Evolutionary conservation across 2,797 vertebrate species (phyloP).

Genomic region (Molothrus aeneus): DNA sequence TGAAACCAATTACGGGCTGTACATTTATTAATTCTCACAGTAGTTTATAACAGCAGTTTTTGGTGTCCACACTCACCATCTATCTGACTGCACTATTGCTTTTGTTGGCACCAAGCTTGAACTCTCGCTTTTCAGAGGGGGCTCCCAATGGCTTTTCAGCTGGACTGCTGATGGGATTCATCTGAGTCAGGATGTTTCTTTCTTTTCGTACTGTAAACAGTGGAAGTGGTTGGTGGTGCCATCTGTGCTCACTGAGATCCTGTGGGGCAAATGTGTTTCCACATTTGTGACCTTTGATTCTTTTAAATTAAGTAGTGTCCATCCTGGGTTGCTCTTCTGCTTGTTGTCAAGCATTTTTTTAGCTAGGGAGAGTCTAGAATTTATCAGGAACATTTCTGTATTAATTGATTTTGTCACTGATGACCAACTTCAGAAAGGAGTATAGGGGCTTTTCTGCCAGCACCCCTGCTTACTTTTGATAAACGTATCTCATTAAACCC

Average conservation of each 20-base stretch:
- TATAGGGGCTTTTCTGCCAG: not conserved
- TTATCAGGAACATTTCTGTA: not conserved
- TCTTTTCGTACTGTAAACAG: not conserved
- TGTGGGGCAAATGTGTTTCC: not conserved
- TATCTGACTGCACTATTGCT: not conserved
- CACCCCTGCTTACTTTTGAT: not conserved
- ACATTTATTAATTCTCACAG: not conserved
- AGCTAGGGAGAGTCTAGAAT: not conserved
- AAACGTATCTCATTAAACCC: not conserved
- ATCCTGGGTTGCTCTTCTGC: not conserved
- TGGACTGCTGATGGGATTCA: not conserved
- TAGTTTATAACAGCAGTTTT: not conserved
- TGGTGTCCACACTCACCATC: not conserved
- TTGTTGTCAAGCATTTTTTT: not conserved
- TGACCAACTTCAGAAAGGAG: not conserved
- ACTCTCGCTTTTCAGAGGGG: not conserved
- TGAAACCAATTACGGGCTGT: not conserved
- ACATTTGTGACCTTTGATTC: not conserved
- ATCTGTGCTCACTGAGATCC: not conserved
- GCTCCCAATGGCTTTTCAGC: not conserved
- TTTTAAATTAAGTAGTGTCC: not conserved
- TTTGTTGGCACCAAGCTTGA: not conserved
- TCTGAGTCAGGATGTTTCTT: accelerated
- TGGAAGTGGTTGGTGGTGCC: not conserved
- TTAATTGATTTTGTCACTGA: not conserved